These are phyloP conservation scores for Plebejus melissa DNA, from an alignment of 2,888 invertebrate genomes.

Conservation along the genomic window DNA sequence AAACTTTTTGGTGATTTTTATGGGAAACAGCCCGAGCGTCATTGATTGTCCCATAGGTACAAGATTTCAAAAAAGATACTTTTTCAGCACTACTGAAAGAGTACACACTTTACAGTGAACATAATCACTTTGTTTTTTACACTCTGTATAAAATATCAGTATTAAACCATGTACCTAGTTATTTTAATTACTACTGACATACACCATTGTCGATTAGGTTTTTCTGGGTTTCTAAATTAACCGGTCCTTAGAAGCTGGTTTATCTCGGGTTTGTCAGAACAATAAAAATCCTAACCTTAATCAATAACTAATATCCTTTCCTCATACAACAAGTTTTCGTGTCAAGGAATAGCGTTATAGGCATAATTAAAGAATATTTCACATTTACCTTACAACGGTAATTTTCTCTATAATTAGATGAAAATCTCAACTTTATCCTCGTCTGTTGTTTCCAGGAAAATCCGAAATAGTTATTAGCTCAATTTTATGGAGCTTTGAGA, in stretches of 20 bases:
- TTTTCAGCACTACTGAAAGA: no score
- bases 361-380: slow-evolving; percentile 19
- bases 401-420: neutral
- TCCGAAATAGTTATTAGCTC: neutral
- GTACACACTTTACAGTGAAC: no score
- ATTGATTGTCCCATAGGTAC: no score
- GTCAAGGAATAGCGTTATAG: slow-evolving; percentile 17
- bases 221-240: no score
- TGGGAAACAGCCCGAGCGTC: no score
- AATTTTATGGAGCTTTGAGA: neutral
- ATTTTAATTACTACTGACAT: no score
- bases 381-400: slow-evolving; percentile 3
- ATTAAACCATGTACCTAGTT: no score
- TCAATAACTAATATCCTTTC: slow-evolving; percentile 1
- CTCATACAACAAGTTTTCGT: neutral
- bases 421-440: slow-evolving; percentile 6
- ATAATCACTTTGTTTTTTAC: no score
- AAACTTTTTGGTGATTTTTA: no score
- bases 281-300: neutral
- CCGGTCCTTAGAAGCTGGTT: neutral
- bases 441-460: neutral
- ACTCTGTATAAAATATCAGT: no score
- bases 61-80: no score
- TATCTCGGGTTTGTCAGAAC: neutral
- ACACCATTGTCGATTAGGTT: no score